Base-by-base conservation (phyloP, 2,888 invertebrate genomes). In the Papilio protenor region DNA sequence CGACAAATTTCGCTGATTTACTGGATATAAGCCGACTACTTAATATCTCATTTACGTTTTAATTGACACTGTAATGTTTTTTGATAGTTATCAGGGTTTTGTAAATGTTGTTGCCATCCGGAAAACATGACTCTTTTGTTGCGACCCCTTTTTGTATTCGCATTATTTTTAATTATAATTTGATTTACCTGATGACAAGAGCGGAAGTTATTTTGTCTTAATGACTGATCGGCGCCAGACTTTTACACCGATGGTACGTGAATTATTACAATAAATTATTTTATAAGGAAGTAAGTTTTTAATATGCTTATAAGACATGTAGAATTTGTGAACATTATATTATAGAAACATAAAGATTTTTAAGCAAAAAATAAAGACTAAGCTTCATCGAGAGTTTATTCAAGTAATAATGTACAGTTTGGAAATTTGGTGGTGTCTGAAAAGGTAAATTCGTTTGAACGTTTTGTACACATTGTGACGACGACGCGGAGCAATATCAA, bases 341-440 rank as follows among this genome's bases (percentile, higher is more conserved):
- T 16, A 64, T 64, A 64, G 33, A 64, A 64, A 8, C 21, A 8
- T 2, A 0, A 4, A 61, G 61, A 27, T 16, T 16, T 27, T 33
- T 23, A 14, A 6, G 33, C 27, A 64, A 64, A 64, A 40, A 18
- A 40, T 33, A 64, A 40, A 33, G 40, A 64, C 4, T n/a, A 40
- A 64, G 8, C 27, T 57, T 21, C 21, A 59, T 59, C 12, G 12
- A 59, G 82, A 87, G 86, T 90, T 89, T 90, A 87, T 87, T 86
- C 82, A 89, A 90, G 89, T 52, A 16, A 52, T 52, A 14, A 1
- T 40, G 40, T 40, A 40, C 40, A 8, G 40, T 40, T 0, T 8
- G 8, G 40, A 8, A 40, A 8, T 40, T 8, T 40, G 8, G 40
- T 8, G 40, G 40, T 40, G 40, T 8, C 0, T 40, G 40, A 40